Percentiles rank a stretch among this genome's conserved stretches.
Evolutionary conservation across 1,140 invertebrate genomes (phyloP).

Genomic region (Atta cephalotes): DNA sequence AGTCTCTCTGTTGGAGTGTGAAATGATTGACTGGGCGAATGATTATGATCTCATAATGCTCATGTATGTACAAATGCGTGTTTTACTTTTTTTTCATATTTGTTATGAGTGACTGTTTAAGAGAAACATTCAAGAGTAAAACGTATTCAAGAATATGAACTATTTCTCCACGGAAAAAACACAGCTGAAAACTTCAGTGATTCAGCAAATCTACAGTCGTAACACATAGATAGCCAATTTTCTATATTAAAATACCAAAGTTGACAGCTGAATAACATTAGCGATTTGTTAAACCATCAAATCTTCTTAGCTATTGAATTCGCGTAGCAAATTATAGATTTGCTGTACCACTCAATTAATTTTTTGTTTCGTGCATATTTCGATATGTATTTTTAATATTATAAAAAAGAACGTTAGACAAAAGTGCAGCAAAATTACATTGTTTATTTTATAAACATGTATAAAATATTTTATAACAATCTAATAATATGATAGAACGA

Average conservation of each 20-base stretch:
- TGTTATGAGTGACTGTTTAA: not conserved
- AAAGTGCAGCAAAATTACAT: not conserved
- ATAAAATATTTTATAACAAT: not conserved
- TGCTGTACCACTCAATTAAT: no score
- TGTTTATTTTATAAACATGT: not conserved
- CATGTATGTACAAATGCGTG: not conserved
- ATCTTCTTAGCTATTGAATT: no score
- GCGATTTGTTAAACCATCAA: no score
- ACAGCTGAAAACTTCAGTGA: no score
- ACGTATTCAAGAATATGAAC: not conserved
- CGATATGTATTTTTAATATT: not conserved
- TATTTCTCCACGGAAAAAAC: not conserved
- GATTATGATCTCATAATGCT: constrained; percentile 1
- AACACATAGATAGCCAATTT: no score
- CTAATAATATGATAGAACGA: no score
- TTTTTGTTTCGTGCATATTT: not conserved
- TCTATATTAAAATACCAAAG: no score
- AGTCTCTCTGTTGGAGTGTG: constrained; percentile 16
- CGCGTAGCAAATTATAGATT: no score
- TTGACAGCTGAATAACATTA: no score
- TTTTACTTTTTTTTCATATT: not conserved
- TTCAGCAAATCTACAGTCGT: no score
- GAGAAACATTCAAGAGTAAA: not conserved
- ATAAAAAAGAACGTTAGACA: not conserved
- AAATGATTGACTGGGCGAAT: constrained; percentile 30